Base-by-base conservation (phyloP, 2,797 vertebrate genomes). In the Anguilla obscura region DNA sequence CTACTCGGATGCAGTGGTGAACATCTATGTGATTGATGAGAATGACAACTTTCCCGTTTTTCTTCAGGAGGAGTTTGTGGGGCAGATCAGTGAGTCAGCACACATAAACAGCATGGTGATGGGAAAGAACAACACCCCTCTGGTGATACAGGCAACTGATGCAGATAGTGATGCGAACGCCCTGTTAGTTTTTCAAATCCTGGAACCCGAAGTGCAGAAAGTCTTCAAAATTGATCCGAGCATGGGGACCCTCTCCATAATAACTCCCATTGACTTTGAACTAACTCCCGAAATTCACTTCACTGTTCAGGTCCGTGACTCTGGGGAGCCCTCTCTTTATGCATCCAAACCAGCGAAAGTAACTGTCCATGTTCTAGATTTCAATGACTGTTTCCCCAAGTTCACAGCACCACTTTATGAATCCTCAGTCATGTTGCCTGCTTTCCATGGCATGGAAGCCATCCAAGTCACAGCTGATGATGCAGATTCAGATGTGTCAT, bases 1-100 rank as follows among this genome's bases (percentile, higher is more conserved):
- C 3, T 95, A 91, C 85, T 96, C 95, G 50, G 96, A 95, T 4
- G 91, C 95, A 0, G 12, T 90, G 0, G 96, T 98, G 58, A 92
- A 96, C 60, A 91, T 99, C 88, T 98, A 98, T 18, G 93, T 99
- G 84, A 95, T 98, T 58, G 99, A 99, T 21, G 97, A 98, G 94
- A 99, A 99, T 1, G 98, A 99, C 94, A 99, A 98, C 0, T 90
- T 94, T 0, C 99, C 99, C 0, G 24, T 94, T 89, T 98, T 99
- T 27, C 52, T 92, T 84, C 96, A 95, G 86, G 89, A 86, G 6
- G 94, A 93, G 1, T 98, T 98, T 2, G 0, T 95, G 8, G 98
- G 98, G 1, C 96, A 97, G 87, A 95, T 99, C 88, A 97, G 95
- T 40, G 99, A 99, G 94, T 96, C 97, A 0, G 95, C 97, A 27